A percentile compares a stretch with the other conserved stretches of the same genome.
These are phyloP conservation scores for Andrena trimmerana DNA, from an alignment of 2,888 invertebrate genomes.

Conservation along the genomic window DNA sequence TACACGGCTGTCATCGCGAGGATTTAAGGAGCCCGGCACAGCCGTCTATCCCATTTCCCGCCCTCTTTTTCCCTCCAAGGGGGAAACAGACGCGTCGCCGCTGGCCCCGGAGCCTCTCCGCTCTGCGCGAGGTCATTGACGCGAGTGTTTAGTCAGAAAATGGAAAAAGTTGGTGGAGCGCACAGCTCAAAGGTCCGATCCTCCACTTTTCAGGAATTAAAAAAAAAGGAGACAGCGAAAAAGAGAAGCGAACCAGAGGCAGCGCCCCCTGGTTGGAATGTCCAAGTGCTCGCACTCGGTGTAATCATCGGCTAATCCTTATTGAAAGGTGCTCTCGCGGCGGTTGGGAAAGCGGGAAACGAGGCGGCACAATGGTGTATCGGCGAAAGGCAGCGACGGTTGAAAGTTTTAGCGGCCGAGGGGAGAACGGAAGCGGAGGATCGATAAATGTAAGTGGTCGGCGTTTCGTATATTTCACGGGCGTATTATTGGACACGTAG, in stretches of 20 bases:
- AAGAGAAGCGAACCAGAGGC: too few relatives aligned
- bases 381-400: not conserved
- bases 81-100: constrained; percentile 8
- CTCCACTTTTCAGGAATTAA: constrained; percentile 5
- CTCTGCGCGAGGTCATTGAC: constrained; percentile 7
- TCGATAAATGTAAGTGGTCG: constrained; percentile 43
- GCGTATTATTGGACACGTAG: constrained; percentile 43
- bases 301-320: too few relatives aligned
- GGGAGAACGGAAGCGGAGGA: constrained; percentile 2
- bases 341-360: not conserved
- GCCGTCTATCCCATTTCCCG: constrained; percentile 11
- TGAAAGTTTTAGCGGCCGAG: constrained; percentile 3
- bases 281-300: too few relatives aligned
- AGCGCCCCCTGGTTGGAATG: too few relatives aligned
- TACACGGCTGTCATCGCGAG: constrained; percentile 15
- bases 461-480: constrained; percentile 39
- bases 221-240: too few relatives aligned
- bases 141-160: constrained; percentile 7
- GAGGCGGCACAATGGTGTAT: not conserved
- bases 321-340: too few relatives aligned
- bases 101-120: not conserved
- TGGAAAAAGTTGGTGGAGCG: constrained; percentile 4
- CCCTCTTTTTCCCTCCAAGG: not conserved
- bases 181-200: not conserved
- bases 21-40: constrained; percentile 10